Evolutionary conservation across 2,888 invertebrate genomes (phyloP), one percentile per base, ranked within the genome.

Genomic region (Maniola hyperantus): DNA sequence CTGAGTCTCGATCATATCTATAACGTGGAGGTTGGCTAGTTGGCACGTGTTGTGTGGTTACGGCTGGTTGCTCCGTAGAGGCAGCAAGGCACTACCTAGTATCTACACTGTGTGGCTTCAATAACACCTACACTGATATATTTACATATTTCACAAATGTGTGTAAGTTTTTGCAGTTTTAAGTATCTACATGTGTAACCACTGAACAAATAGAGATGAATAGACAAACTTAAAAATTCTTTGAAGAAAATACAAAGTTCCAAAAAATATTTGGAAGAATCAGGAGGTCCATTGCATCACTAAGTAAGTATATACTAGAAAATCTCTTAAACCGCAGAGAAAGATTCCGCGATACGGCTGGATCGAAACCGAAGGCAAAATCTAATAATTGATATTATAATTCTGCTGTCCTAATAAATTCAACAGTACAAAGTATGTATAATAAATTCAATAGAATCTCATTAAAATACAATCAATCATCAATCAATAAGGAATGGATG

Each of bases 11-110:
- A 5, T 55, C 55, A 15, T 18, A 46, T 33, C 33, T 33, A 48
- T 46, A 48, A 59, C 34, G 15, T 48, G 34, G 59, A 18, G 13
- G 11, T 55, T 15, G 59, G 46, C 59, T 11, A 7, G 11, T 55
- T 15, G 59, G 46, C 59, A 46, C 59, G 48, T 59, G 59, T 59
- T 59, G 10, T 11, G 57, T 42, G 59, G 46, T 59, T 6, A 26
- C 44, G 46, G 11, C 10, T 33, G 44, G 26, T 26, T n/a, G n/a
- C 20, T 6, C 13, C 13, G 18, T 18, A 57, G 15, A 39, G 39
- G 6, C 20, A 20, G 39, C 18, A 6, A 36, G 20, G 26, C 50
- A 6, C 26, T 51, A 26, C 6, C 18, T 6, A 48, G 6, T 18
- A 48, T 13, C 13, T 11, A 10, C 44, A 44, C 1, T 44, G 5